These are phyloP conservation scores for Heterotis niloticus DNA, from an alignment of 2,113 vertebrate genomes.

Conservation along the genomic window DNA sequence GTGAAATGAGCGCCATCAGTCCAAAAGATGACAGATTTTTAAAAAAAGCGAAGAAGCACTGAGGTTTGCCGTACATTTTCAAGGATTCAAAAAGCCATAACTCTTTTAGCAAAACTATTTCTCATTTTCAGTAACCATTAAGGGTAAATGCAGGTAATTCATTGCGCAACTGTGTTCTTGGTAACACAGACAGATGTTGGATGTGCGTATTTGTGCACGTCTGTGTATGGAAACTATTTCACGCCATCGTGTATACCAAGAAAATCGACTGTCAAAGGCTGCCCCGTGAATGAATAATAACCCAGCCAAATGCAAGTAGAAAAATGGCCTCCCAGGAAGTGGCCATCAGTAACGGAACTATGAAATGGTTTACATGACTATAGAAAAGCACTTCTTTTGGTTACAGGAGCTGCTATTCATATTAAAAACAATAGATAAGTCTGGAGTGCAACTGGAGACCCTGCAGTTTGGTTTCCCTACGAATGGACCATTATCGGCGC, in stretches of 20 bases:
- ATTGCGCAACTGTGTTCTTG: background rate
- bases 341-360: constrained; percentile 57
- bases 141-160: background rate
- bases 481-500: background rate
- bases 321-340: constrained; percentile 59
- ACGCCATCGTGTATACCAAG: background rate
- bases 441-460: constrained; percentile 37
- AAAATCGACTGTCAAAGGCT: constrained; percentile 26
- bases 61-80: background rate
- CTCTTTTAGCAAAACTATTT: background rate
- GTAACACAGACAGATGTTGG: background rate
- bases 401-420: constrained; percentile 33
- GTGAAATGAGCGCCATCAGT: background rate
- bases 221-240: constrained; percentile 1
- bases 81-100: background rate
- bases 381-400: constrained; percentile 49
- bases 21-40: background rate
- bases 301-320: constrained; percentile 47
- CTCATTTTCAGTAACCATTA: constrained; percentile 13
- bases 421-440: constrained; percentile 46
- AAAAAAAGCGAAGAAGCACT: background rate
- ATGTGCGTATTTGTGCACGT: background rate
- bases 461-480: background rate
- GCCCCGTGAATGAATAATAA: constrained; percentile 54
- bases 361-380: constrained; percentile 61